Conservation (phyloP, 2,113 vertebrate species). For the Phaetusa simplex region DNA sequence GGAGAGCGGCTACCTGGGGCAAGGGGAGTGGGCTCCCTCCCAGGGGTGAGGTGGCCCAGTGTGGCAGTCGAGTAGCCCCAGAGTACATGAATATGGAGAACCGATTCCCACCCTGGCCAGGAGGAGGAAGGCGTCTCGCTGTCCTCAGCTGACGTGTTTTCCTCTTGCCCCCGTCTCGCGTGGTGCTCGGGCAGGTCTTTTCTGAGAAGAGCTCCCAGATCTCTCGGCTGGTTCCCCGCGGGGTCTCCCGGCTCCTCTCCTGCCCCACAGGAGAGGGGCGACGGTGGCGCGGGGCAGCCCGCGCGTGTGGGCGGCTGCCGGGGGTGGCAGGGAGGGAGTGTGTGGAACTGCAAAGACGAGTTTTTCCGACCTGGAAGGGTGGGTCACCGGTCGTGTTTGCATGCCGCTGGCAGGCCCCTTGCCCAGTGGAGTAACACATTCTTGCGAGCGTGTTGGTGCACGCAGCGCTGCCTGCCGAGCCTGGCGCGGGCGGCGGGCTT, state of each 20-base stretch:
- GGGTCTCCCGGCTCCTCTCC: not conserved
- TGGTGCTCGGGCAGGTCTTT: not conserved
- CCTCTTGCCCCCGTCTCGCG: fast-evolving
- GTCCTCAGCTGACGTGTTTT: fast-evolving
- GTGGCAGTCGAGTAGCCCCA: not conserved
- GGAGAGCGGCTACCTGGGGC: fast-evolving
- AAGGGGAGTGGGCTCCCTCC: not conserved
- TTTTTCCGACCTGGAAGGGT: constrained; percentile 31
- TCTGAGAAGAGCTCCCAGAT: not conserved
- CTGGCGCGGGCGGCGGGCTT: not conserved
- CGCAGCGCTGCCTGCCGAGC: not conserved
- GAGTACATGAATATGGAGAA: not conserved
- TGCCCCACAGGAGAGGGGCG: fast-evolving
- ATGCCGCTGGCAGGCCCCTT: constrained; percentile 56
- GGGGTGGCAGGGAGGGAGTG: not conserved
- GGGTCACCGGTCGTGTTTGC: constrained; percentile 13
- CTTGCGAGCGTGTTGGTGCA: constrained; percentile 36
- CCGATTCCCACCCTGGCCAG: not conserved
- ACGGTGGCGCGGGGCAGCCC: not conserved
- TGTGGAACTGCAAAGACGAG: constrained; percentile 27
- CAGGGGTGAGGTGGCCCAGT: fast-evolving
- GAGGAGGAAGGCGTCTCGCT: not conserved
- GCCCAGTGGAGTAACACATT: constrained; percentile 43
- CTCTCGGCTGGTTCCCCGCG: fast-evolving
- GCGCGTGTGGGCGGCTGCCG: fast-evolving